These are phyloP conservation scores for Plemyria rubiginata DNA, from an alignment of 2,888 invertebrate species.

Conservation along the genomic window DNA sequence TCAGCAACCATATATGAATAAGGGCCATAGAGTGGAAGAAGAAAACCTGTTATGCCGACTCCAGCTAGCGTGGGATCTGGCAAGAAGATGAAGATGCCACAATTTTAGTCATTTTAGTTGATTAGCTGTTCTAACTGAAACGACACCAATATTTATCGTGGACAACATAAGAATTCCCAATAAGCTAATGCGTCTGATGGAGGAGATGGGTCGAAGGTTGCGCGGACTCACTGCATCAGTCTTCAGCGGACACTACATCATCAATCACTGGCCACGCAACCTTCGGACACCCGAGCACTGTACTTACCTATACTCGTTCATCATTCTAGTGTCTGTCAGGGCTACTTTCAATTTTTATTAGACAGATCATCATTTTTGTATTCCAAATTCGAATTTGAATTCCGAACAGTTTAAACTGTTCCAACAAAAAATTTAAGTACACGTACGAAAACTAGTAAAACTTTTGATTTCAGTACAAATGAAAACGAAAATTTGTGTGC, in stretches of 20 bases:
- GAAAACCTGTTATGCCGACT: too few species aligned
- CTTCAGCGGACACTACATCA: slow-evolving; percentile 48
- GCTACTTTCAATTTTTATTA: neutral
- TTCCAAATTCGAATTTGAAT: neutral
- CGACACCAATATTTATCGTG: neutral
- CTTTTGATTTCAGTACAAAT: too few species aligned
- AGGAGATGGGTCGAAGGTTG: slow-evolving; percentile 49
- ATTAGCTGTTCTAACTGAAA: too few species aligned
- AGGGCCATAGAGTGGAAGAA: too few species aligned
- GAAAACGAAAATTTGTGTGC: too few species aligned
- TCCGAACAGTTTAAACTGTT: too few species aligned
- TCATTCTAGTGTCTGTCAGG: neutral
- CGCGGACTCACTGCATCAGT: slow-evolving; percentile 52
- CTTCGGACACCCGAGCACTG: neutral
- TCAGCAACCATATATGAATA: too few species aligned
- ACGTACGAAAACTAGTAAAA: too few species aligned
- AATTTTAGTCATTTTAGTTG: too few species aligned
- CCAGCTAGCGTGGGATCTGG: too few species aligned
- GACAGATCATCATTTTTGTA: neutral
- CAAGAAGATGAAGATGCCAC: too few species aligned
- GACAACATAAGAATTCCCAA: slow-evolving; percentile 38
- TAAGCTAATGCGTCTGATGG: slow-evolving; percentile 53
- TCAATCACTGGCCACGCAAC: slow-evolving; percentile 51
- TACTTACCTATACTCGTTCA: neutral
- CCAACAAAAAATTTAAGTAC: too few species aligned